Conservation (phyloP, 2,888 invertebrate species). For the Loripinus fragilis region DNA sequence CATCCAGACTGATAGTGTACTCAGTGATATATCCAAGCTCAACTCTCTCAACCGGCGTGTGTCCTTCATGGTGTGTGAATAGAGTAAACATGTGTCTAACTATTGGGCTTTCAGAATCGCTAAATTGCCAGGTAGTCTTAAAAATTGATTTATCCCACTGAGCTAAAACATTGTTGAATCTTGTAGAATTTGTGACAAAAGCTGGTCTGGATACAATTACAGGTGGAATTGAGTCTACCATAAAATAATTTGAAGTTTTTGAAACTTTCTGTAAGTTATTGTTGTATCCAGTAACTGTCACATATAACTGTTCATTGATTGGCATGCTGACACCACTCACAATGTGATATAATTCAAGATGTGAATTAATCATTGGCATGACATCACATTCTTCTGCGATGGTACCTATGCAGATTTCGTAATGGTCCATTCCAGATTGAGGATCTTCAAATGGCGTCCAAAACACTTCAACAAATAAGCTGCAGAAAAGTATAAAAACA, state of each 20-base stretch:
- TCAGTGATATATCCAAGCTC: conserved; percentile 32
- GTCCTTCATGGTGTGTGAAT: conserved; percentile 55
- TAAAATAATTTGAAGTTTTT: conserved; percentile 40
- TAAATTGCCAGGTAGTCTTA: conserved; percentile 44
- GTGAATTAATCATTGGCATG: conserved; percentile 12
- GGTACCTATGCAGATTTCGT: conserved; percentile 42
- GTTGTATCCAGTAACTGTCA: conserved; percentile 40
- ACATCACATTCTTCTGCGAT: conserved; percentile 27
- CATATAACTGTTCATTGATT: conserved; percentile 26
- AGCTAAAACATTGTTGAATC: background rate
- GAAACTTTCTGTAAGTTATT: conserved; percentile 25
- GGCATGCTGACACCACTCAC: conserved; percentile 38
- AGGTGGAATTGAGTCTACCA: conserved; percentile 40
- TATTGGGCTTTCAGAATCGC: conserved; percentile 58
- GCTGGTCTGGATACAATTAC: conserved; percentile 20
- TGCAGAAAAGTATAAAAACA: too few species aligned
- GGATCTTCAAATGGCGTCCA: conserved; percentile 58
- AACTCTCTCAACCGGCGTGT: conserved; percentile 51
- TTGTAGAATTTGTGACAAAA: conserved; percentile 5
- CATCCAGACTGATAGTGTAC: conserved; percentile 40
- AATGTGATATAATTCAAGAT: conserved; percentile 31
- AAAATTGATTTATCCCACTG: conserved; percentile 62
- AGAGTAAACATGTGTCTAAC: conserved; percentile 44
- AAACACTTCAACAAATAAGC: conserved; percentile 23
- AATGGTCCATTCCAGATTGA: conserved; percentile 48